Base-by-base conservation (phyloP, 2,113 vertebrate genomes). In the Ariopsis seemanni region DNA sequence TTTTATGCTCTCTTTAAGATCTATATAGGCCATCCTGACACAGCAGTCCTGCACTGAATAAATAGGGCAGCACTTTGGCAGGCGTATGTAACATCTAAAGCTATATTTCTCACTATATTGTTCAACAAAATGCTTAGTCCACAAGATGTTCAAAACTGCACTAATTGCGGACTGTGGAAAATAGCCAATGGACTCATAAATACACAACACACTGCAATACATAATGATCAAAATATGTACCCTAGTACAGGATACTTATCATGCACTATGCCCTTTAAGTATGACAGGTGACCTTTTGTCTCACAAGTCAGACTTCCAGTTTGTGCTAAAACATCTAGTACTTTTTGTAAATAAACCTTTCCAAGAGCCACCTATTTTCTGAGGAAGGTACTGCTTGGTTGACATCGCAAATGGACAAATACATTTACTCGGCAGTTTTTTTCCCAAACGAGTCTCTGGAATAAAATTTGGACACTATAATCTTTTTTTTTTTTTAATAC, bases 21-120 rank as follows among this genome's bases (percentile, higher is more conserved):
- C 48, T 87, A 91, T 91, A 87, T 90, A 90, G 92, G 92, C 87
- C 93, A 91, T 87, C 85, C 88, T 87, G 30, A 89, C 58, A 63
- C 58, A 77, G 84, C 84, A 78, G 90, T 86, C 83, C 88, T 88
- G 90, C 85, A 53, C 22, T 85, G 90, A 92, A 91, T 82, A 90
- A 93, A 90, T 83, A 89, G 74, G 74, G 22, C 74, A 77, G 48
- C 22, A n/a, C 22, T 77, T 77, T 77, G 74, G 22, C 48, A 77
- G 22, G 48, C 55, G 67, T 30, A 7, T 77, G 4, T 55, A 25
- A 62, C 8, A 5, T 67, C 27, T 14, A 55, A 85, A 63, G 58
- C 48, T 50, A 79, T 52, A 27, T 78, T 52, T 85, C 15, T 62
- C 53, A 34, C 34, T 30, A 74, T n/a, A 62, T 25, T 63, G 34